Percentiles rank a stretch among this genome's conserved stretches.
Evolutionary conservation across 2,113 vertebrate genomes (phyloP).

Genomic region (Columba janthina): DNA sequence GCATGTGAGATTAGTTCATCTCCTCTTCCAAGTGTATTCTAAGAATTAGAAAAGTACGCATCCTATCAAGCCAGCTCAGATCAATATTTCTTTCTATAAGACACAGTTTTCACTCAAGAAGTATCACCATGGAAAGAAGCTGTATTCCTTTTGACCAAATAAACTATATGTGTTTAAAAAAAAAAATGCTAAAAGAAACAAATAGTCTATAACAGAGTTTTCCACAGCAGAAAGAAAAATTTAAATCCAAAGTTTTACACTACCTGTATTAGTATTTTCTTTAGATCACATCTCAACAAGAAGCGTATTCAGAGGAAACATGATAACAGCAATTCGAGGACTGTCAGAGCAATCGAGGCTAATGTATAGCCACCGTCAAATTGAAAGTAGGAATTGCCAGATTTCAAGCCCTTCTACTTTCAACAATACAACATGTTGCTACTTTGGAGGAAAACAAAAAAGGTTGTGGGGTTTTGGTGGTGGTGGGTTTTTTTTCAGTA

Average conservation of each 20-base stretch:
- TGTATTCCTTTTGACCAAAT: background rate
- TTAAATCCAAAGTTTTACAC: background rate
- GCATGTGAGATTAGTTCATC: fast-evolving
- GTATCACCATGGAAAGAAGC: background rate
- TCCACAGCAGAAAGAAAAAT: background rate
- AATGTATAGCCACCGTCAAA: constrained; percentile 30
- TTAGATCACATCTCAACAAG: constrained; percentile 28
- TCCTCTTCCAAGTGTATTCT: background rate
- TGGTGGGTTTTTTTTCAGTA: background rate
- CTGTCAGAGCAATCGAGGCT: constrained; percentile 20
- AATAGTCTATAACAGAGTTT: background rate
- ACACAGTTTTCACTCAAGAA: background rate
- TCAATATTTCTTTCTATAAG: background rate
- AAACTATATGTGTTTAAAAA: background rate
- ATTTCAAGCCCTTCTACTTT: background rate
- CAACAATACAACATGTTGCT: constrained; percentile 19
- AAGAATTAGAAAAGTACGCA: background rate
- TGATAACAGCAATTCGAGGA: background rate
- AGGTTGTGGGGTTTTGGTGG: no score
- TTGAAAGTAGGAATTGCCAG: background rate
- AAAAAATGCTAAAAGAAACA: background rate
- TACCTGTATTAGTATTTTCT: background rate
- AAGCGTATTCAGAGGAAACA: constrained; percentile 1
- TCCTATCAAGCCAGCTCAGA: background rate
- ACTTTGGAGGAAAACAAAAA: background rate